Conservation (phyloP, 2,113 vertebrate genomes). For the Poeciliopsis prolifica region DNA sequence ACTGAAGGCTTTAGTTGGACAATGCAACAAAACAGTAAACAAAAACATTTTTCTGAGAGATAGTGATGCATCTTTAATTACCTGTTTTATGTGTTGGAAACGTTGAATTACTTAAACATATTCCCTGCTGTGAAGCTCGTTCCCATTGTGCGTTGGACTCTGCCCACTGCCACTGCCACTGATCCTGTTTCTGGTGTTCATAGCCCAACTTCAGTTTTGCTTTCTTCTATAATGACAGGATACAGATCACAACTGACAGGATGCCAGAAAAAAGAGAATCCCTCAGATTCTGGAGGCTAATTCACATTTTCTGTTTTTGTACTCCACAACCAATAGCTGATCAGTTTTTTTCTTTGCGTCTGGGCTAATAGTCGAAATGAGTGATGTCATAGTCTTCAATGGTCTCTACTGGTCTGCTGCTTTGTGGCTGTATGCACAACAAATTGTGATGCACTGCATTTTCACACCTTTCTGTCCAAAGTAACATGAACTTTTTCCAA, state of each 20-base stretch:
- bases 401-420: neutral
- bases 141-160: neutral
- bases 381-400: neutral
- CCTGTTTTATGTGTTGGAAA: neutral
- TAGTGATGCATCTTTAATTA: neutral
- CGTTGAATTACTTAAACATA: neutral
- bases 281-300: neutral
- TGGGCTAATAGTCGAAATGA: neutral
- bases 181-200: neutral
- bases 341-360: too few species aligned
- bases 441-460: neutral
- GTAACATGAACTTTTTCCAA: neutral
- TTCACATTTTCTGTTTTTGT: too few species aligned
- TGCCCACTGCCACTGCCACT: neutral
- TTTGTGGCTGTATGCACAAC: too few species aligned
- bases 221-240: neutral
- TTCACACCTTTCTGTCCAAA: neutral
- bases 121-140: neutral
- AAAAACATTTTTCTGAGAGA: neutral
- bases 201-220: neutral
- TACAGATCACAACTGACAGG: neutral
- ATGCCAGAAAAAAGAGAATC: neutral
- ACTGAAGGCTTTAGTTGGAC: conserved; percentile 2
- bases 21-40: neutral
- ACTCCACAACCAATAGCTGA: too few species aligned